Conservation (phyloP, 1,140 invertebrate genomes). For the Diploscapter pachys region DNA sequence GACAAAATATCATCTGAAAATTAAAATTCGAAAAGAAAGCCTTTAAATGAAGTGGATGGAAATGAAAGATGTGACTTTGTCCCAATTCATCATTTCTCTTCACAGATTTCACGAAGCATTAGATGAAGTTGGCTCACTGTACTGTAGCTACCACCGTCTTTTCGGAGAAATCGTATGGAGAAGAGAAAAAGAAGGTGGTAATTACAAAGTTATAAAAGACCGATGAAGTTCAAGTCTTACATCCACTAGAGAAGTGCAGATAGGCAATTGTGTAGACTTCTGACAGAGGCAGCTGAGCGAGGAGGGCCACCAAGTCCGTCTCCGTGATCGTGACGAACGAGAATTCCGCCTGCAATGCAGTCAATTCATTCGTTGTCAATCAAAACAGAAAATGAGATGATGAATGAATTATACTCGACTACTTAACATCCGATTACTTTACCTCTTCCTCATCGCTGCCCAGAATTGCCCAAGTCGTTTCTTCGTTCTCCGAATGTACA, state of each 20-base stretch:
- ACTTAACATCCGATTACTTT: not conserved
- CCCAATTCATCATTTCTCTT: too few relatives aligned
- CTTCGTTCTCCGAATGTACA: constrained; percentile 28
- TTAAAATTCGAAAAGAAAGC: too few relatives aligned
- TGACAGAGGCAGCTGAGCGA: constrained; percentile 29
- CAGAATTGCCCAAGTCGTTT: constrained; percentile 28
- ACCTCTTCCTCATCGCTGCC: constrained; percentile 23
- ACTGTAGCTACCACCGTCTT: too few relatives aligned
- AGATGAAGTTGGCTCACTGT: too few relatives aligned
- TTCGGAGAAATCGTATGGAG: not conserved
- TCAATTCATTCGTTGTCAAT: too few relatives aligned
- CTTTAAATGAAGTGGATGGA: too few relatives aligned
- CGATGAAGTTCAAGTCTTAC: not conserved
- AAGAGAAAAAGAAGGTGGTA: not conserved
- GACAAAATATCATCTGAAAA: too few relatives aligned
- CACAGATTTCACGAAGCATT: too few relatives aligned
- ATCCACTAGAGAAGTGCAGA: constrained; percentile 16
- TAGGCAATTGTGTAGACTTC: constrained; percentile 33
- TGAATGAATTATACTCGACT: not conserved
- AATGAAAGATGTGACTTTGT: too few relatives aligned
- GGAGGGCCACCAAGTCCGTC: constrained; percentile 21
- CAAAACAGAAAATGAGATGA: constrained; percentile 1
- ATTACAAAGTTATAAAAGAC: not conserved
- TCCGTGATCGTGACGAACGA: constrained; percentile 26
- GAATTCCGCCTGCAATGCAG: constrained; percentile 4